phyloP scores from a whole-genome alignment of 1,140 invertebrate species.

The Drosophila triauraria region DNA sequence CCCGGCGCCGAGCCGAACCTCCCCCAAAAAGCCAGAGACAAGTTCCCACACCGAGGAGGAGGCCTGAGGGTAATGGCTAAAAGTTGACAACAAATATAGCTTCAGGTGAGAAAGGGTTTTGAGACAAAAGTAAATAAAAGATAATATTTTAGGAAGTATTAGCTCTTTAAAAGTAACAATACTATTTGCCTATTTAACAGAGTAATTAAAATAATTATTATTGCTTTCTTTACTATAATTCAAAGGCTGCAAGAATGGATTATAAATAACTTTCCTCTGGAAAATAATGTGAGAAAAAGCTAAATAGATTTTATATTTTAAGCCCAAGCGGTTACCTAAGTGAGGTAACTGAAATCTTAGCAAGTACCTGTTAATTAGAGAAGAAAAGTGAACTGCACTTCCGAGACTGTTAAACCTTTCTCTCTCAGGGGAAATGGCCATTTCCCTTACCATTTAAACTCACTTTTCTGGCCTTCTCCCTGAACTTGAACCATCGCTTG shows the following conservation, averaged over 20 bases:
- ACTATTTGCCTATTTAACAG: neutral
- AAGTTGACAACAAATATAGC: neutral
- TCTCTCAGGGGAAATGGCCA: neutral
- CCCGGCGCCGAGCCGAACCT: neutral
- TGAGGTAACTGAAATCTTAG: no score
- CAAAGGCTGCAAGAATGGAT: no score
- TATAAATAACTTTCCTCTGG: no score
- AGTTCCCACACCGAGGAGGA: no score
- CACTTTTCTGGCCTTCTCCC: neutral
- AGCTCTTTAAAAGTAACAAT: no score
- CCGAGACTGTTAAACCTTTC: neutral
- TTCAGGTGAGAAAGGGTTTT: neutral
- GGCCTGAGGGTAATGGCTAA: no score
- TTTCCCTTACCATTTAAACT: neutral
- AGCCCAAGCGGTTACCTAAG: no score
- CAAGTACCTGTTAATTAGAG: neutral
- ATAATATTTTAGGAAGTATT: neutral
- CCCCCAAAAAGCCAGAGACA: constrained; percentile 4
- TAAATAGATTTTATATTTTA: no score
- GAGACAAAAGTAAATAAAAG: neutral
- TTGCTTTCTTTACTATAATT: no score
- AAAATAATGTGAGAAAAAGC: no score
- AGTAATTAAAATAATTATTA: no score
- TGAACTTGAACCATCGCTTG: constrained; percentile 41
- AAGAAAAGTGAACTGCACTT: neutral